Evolutionary conservation across 1,140 invertebrate species (phyloP).

Genomic region (Druon quercuslanigerum): DNA sequence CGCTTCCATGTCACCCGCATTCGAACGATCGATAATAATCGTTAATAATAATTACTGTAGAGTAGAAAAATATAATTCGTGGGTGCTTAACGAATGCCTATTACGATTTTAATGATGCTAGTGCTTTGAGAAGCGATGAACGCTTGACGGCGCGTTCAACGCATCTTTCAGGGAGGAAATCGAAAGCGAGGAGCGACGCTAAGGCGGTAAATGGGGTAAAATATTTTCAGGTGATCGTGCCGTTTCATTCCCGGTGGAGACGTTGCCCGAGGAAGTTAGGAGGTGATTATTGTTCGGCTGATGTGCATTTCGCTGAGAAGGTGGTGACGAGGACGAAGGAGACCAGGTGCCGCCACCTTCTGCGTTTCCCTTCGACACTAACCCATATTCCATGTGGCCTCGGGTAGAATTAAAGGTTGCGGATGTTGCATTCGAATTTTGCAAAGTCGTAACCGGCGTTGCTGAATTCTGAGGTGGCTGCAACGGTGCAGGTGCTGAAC

Average conservation of each 20-base stretch:
- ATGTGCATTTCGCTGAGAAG: constrained; percentile 41
- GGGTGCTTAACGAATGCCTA: constrained; percentile 57
- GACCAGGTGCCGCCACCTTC: constrained; percentile 35
- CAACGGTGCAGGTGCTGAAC: constrained; percentile 41
- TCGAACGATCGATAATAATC: constrained; percentile 56
- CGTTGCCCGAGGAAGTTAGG: constrained; percentile 39
- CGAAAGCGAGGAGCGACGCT: constrained; percentile 57
- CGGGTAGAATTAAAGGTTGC: constrained; percentile 38
- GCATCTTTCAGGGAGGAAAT: constrained; percentile 43
- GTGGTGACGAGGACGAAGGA: constrained; percentile 40
- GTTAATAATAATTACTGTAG: constrained; percentile 58
- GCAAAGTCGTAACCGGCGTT: constrained; percentile 41
- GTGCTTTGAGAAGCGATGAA: constrained; percentile 9
- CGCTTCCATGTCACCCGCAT: constrained; percentile 32
- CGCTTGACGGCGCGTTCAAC: constrained; percentile 46
- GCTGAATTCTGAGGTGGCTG: constrained; percentile 41
- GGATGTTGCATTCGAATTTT: constrained; percentile 39
- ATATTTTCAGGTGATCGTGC: constrained; percentile 69
- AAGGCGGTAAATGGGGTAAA: constrained; percentile 71
- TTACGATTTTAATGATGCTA: constrained; percentile 46
- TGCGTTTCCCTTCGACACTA: constrained; percentile 33
- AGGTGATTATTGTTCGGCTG: constrained; percentile 40
- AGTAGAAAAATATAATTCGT: constrained; percentile 75
- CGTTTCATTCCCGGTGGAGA: constrained; percentile 37
- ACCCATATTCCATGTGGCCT: constrained; percentile 50